Conservation (phyloP, 2,797 vertebrate species). For the Takifugu rubripes region DNA sequence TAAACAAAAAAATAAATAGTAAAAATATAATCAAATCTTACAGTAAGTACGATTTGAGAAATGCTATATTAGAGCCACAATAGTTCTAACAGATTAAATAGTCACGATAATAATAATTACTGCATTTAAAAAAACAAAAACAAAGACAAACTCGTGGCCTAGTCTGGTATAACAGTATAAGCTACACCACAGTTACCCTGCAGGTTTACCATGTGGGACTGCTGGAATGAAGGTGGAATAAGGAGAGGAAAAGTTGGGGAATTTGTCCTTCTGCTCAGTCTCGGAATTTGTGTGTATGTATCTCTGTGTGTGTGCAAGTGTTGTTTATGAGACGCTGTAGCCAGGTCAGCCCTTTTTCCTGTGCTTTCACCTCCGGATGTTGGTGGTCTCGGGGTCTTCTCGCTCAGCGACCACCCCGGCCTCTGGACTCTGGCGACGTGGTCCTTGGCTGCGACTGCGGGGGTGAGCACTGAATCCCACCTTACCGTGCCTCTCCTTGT, state of each 20-base stretch:
- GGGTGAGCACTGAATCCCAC: constrained; percentile 71
- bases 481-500: constrained; percentile 84
- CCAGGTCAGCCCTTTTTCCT: constrained; percentile 35
- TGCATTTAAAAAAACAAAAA: constrained; percentile 36
- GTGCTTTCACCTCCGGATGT: constrained; percentile 92
- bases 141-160: constrained; percentile 57
- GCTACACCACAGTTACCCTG: constrained; percentile 87
- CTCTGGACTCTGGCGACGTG: constrained; percentile 79
- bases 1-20: constrained; percentile 86
- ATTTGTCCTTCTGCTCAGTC: constrained; percentile 70
- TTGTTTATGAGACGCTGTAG: constrained; percentile 50
- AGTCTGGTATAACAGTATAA: constrained; percentile 81
- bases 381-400: constrained; percentile 84
- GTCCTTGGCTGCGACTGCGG: constrained; percentile 74
- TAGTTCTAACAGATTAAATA: constrained; percentile 71
- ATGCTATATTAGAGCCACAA: constrained; percentile 79
- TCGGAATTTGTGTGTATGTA: constrained; percentile 37
- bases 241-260: constrained; percentile 56
- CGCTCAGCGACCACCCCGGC: constrained; percentile 79
- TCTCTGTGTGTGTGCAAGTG: constrained; percentile 13
- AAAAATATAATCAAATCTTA: constrained; percentile 77
- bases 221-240: constrained; percentile 91
- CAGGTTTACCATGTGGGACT: constrained; percentile 86
- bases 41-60: constrained; percentile 74
- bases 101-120: constrained; percentile 65